Conservation (phyloP, 2,888 invertebrate species). For the Hypercompe scribonia region DNA sequence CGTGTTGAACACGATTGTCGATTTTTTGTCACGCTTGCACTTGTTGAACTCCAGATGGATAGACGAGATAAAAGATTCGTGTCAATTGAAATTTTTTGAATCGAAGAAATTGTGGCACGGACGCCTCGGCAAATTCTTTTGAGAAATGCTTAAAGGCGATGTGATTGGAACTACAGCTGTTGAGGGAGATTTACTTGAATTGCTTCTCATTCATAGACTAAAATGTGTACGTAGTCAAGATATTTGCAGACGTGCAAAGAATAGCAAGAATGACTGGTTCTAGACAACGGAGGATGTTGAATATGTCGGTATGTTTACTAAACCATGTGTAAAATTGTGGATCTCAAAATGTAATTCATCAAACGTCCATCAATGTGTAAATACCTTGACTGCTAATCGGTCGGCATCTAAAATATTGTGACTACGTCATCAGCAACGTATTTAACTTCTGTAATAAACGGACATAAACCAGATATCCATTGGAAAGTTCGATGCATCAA, state of each 20-base stretch:
- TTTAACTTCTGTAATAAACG: slow-evolving; percentile 26
- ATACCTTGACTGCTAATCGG: slow-evolving; percentile 4
- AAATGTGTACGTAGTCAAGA: slow-evolving; percentile 12
- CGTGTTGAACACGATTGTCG: slow-evolving; percentile 54
- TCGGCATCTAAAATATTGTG: slow-evolving; percentile 19
- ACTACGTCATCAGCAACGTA: slow-evolving; percentile 27
- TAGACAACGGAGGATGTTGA: neutral
- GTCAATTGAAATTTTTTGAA: slow-evolving; percentile 47
- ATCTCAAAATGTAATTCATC: neutral
- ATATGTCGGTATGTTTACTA: neutral
- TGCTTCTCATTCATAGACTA: slow-evolving; percentile 26
- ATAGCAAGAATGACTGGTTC: neutral
- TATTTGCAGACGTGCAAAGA: slow-evolving; percentile 9
- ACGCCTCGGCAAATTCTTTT: slow-evolving; percentile 35
- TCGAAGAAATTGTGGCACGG: slow-evolving; percentile 47
- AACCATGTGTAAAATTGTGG: neutral
- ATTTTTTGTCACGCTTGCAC: slow-evolving; percentile 57
- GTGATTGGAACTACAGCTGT: slow-evolving; percentile 45
- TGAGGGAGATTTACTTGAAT: slow-evolving; percentile 25
- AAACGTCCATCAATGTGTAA: slow-evolving; percentile 6
- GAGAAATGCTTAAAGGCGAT: slow-evolving; percentile 30
- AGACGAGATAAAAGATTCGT: slow-evolving; percentile 32
- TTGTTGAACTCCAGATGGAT: slow-evolving; percentile 52
- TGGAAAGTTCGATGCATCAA: slow-evolving; percentile 51
- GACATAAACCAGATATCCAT: slow-evolving; percentile 49